phyloP scores from a whole-genome alignment of 2,888 invertebrate genomes.

The Hyppa rectilinea region DNA sequence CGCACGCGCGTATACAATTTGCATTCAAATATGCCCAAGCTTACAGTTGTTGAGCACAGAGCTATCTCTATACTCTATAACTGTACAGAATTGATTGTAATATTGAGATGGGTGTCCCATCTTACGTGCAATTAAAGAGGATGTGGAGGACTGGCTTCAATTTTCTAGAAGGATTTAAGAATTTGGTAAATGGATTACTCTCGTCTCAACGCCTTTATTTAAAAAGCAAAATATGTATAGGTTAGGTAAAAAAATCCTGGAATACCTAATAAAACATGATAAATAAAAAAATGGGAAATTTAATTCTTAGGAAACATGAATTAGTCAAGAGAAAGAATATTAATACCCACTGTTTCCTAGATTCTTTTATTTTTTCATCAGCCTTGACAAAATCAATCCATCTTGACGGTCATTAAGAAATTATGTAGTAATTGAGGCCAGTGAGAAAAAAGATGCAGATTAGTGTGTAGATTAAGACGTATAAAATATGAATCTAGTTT shows the following conservation, averaged over 20 bases:
- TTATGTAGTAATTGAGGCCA: constrained; percentile 13
- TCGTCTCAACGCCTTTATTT: not conserved
- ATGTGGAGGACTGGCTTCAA: not conserved
- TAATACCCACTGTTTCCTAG: not conserved
- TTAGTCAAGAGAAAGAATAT: not conserved
- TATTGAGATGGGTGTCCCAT: constrained; percentile 2
- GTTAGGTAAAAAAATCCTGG: no score
- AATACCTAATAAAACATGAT: no score
- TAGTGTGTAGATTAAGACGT: constrained; percentile 14
- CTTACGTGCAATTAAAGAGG: constrained; percentile 1
- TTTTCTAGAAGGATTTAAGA: not conserved
- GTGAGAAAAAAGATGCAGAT: not conserved
- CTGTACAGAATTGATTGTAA: constrained; percentile 42
- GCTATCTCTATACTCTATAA: constrained; percentile 26
- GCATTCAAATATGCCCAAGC: constrained; percentile 68
- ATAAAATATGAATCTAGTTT: constrained; percentile 20
- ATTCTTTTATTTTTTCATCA: not conserved
- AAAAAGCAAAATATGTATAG: no score
- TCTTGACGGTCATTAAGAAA: constrained; percentile 5
- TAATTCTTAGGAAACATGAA: no score
- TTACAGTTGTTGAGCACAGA: constrained; percentile 44
- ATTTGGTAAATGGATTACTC: not conserved
- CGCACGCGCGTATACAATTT: constrained; percentile 71
- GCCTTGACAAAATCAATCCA: not conserved
- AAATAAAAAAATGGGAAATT: no score